Evolutionary conservation across 2,888 invertebrate species (phyloP).

Genomic region (Nomada ferruginata): DNA sequence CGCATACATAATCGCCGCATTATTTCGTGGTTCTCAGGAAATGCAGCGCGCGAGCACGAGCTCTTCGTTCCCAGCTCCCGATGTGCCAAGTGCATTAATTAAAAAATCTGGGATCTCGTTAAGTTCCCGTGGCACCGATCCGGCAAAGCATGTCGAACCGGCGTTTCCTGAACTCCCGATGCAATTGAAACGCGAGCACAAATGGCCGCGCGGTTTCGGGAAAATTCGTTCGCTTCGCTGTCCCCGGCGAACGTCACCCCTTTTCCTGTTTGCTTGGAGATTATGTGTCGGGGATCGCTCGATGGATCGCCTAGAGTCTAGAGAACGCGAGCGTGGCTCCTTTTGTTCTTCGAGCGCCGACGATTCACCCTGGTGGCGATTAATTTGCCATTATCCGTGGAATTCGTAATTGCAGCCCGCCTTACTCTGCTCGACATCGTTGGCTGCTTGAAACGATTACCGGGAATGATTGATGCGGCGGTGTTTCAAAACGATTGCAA

Average conservation of each 20-base stretch:
- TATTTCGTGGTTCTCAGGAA: conserved; percentile 79
- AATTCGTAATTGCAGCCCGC: background rate
- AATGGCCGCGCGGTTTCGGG: conserved; percentile 15
- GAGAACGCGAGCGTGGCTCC: conserved; percentile 15
- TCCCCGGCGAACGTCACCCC: conserved; percentile 5
- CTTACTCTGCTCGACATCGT: background rate
- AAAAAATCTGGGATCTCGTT: conserved; percentile 73
- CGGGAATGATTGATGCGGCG: no score
- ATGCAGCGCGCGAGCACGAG: conserved; percentile 53
- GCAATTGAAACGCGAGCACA: conserved; percentile 38
- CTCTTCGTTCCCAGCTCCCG: conserved; percentile 78
- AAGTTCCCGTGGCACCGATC: conserved; percentile 70
- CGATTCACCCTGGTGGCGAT: conserved; percentile 13
- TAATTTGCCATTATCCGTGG: conserved; percentile 28
- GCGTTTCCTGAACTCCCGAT: conserved; percentile 49
- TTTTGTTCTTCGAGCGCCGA: conserved; percentile 28
- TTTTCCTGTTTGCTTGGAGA: conserved; percentile 28
- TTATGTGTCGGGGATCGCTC: conserved; percentile 15
- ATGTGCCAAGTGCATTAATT: conserved; percentile 77
- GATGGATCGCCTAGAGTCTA: conserved; percentile 6
- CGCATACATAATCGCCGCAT: conserved; percentile 68
- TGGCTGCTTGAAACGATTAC: no score
- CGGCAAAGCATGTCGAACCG: conserved; percentile 64
- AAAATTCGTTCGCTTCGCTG: conserved; percentile 35
- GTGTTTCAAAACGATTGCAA: no score